Evolutionary conservation across 2,888 invertebrate genomes (phyloP).

Genomic region (Hecatera dysodea): DNA sequence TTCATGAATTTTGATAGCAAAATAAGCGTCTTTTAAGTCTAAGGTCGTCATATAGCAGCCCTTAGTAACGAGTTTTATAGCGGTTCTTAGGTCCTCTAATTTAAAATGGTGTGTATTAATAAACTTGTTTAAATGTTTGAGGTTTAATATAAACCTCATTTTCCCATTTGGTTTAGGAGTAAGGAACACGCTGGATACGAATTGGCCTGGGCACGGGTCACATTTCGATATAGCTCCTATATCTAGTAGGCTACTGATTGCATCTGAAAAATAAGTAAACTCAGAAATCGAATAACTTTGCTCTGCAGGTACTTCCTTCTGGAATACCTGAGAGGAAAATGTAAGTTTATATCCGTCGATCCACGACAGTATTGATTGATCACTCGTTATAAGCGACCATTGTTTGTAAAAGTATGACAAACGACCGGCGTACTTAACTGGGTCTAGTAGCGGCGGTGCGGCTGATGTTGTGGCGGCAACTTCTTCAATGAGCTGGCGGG

Average conservation of each 20-base stretch:
- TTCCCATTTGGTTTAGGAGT: slow-evolving; percentile 14
- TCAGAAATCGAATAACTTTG: slow-evolving; percentile 6
- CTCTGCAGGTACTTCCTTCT: slow-evolving; percentile 5
- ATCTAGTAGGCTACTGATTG: slow-evolving; percentile 5
- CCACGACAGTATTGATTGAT: too few species aligned
- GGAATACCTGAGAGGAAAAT: neutral
- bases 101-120: slow-evolving; percentile 16
- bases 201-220: slow-evolving; percentile 10
- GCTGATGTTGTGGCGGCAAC: neutral
- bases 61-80: too few species aligned
- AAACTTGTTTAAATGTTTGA: slow-evolving; percentile 11
- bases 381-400: too few species aligned
- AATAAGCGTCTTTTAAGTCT: too few species aligned
- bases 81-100: too few species aligned
- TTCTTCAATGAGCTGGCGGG: slow-evolving; percentile 7
- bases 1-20: neutral
- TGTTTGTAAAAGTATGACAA: too few species aligned
- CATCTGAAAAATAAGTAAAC: neutral
- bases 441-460: neutral
- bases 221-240: slow-evolving; percentile 5
- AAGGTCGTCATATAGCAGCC: too few species aligned
- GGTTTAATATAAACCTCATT: slow-evolving; percentile 19
- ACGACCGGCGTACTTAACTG: too few species aligned
- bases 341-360: slow-evolving; percentile 6
- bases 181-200: too few species aligned